phyloP scores from a whole-genome alignment of 2,113 vertebrate genomes.

The Microcebus griseorufus region DNA sequence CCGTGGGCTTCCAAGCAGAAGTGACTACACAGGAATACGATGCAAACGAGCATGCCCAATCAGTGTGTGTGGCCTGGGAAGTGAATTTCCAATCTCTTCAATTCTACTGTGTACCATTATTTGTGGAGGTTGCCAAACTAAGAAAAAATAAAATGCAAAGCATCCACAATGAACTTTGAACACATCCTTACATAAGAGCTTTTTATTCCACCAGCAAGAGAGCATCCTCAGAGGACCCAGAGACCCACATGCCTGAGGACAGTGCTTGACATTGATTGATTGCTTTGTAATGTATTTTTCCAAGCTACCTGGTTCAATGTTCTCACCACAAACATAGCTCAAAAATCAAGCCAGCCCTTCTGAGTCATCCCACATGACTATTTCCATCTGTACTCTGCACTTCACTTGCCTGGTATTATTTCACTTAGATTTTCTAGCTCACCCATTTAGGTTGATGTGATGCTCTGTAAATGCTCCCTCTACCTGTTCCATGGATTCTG shows the following conservation, averaged over 20 bases:
- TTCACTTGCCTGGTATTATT: neutral
- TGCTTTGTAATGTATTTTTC: constrained; percentile 64
- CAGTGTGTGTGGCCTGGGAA: constrained; percentile 77
- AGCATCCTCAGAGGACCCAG: constrained; percentile 15
- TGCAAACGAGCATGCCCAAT: constrained; percentile 75
- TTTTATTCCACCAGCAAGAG: constrained; percentile 21
- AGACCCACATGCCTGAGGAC: constrained; percentile 44
- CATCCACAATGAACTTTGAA: constrained; percentile 30
- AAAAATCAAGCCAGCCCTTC: constrained; percentile 23
- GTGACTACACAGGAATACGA: constrained; percentile 76
- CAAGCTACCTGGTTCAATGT: constrained; percentile 63
- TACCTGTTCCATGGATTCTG: neutral
- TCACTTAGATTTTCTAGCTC: neutral
- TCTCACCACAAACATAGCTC: constrained; percentile 59
- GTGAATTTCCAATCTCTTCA: constrained; percentile 73
- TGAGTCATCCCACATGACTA: constrained; percentile 16
- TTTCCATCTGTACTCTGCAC: neutral
- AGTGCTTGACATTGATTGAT: constrained; percentile 52
- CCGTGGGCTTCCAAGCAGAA: constrained; percentile 77
- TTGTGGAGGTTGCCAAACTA: constrained; percentile 30
- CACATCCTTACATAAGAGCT: constrained; percentile 12
- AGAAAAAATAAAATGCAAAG: constrained; percentile 48
- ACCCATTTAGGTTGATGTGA: neutral
- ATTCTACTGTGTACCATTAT: constrained; percentile 55
- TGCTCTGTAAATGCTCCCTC: neutral